Evolutionary conservation across 2,113 vertebrate genomes (phyloP).

Genomic region (Thamnophis sirtalis): DNA sequence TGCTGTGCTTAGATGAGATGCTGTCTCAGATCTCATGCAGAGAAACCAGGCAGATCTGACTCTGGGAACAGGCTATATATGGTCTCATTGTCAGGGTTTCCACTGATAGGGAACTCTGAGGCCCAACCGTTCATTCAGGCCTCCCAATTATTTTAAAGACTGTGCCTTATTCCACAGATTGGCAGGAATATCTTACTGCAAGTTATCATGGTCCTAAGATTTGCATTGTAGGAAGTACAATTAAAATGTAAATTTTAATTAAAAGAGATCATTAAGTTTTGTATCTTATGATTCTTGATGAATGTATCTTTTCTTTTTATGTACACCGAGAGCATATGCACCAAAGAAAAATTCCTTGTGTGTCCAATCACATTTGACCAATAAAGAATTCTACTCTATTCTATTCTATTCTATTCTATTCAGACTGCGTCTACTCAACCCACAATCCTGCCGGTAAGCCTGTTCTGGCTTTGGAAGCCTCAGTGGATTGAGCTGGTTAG

Average conservation of each 20-base stretch:
- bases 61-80: not conserved
- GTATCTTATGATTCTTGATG: no score
- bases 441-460: not conserved
- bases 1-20: not conserved
- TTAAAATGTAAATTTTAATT: not conserved
- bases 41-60: not conserved
- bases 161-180: not conserved
- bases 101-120: not conserved
- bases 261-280: not conserved
- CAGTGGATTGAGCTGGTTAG: not conserved
- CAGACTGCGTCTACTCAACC: no score
- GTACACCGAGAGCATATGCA: no score
- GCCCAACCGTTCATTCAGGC: not conserved
- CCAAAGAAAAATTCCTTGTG: no score
- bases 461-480: not conserved
- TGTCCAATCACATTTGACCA: no score
- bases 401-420: no score
- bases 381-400: no score
- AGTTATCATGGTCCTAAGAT: not conserved
- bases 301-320: no score
- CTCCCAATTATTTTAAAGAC: not conserved
- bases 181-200: not conserved
- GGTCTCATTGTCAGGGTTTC: not conserved
- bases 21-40: no score
- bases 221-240: not conserved